Conservation (phyloP, 2,888 invertebrate genomes). For the Meliscaeva auricollis region DNA sequence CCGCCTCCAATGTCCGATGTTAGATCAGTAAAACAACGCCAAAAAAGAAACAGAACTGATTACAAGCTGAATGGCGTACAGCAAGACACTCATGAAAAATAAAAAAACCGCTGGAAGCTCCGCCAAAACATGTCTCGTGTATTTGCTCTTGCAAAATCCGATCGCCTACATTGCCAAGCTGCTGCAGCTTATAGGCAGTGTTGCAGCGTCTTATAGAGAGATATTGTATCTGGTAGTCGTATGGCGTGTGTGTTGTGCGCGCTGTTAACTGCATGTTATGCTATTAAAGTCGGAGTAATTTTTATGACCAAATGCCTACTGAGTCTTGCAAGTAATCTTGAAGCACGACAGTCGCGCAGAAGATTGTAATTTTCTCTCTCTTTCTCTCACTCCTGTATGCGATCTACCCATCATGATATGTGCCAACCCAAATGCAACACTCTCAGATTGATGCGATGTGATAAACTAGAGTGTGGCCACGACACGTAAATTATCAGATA, state of each 20-base stretch:
- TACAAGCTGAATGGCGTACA: slow-evolving; percentile 41
- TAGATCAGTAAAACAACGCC: slow-evolving; percentile 25
- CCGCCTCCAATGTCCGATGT: slow-evolving; percentile 44
- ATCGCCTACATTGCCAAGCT: slow-evolving; percentile 56
- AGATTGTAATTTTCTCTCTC: neutral
- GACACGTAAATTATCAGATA: slow-evolving; percentile 70
- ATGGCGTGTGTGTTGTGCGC: slow-evolving; percentile 70
- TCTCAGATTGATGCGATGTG: slow-evolving; percentile 65
- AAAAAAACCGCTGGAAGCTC: slow-evolving; percentile 38
- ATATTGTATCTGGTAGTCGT: slow-evolving; percentile 42
- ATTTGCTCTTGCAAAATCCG: slow-evolving; percentile 35
- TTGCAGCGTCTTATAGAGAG: neutral
- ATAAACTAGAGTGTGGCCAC: slow-evolving; percentile 68
- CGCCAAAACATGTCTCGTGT: slow-evolving; percentile 55
- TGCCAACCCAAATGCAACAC: slow-evolving; percentile 38
- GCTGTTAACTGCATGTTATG: slow-evolving; percentile 73
- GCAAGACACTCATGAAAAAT: slow-evolving; percentile 4
- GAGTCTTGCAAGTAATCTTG: slow-evolving; percentile 21
- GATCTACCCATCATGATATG: neutral
- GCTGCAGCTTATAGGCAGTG: neutral
- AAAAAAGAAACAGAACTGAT: slow-evolving; percentile 62
- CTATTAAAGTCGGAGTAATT: slow-evolving; percentile 71
- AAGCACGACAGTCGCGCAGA: slow-evolving; percentile 47
- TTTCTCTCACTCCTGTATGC: neutral
- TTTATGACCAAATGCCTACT: slow-evolving; percentile 71